Evolutionary conservation across 1,140 invertebrate genomes (phyloP), one percentile per base, ranked within the genome.

Genomic region (Oncopodura yosiiana): DNA sequence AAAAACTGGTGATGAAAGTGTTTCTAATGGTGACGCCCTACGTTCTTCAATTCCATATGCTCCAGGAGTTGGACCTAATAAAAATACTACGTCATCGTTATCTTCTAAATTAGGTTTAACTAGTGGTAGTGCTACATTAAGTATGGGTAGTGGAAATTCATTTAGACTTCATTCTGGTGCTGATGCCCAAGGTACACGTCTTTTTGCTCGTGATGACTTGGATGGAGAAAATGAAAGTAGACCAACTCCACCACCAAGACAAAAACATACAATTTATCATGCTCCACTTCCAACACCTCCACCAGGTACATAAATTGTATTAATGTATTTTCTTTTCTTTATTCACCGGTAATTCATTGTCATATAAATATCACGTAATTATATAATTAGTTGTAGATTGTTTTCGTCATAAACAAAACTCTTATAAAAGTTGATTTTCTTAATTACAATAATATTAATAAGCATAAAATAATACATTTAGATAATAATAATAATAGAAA

Each of bases 231-330:
- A 23, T n/a, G 59, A 55, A 26, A 21, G 49, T 1, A 45, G 58
- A 30, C 53, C 52, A 36, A 59, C 49, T 18, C 63, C 58, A 45
- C 60, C 58, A n/a, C 62, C 55, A 29, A 24, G 60, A 18, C 56
- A 54, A 39, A 41, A 19, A 38, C 32, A 55, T 34, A 43, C 70
- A 63, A 66, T 73, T 5, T 70, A 75, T 11, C 79, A 81, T 57
- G 74, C 75, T 11, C 76, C 78, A 11, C 73, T 82, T 45, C 77
- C 78, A 53, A 74, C 78, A 53, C 79, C 82, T 56, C 71, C 82
- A 62, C 77, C 76, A n/a, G n/a, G n/a, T n/a, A n/a, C n/a, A n/a
- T n/a, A n/a, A 34, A n/a, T n/a, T n/a, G n/a, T n/a, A n/a, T n/a
- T n/a, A n/a, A n/a, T n/a, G n/a, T n/a, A n/a, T 34, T 34, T 34